Evolutionary conservation across 2,888 invertebrate genomes (phyloP), one percentile per base, ranked within the genome.

Genomic region (Nemotelus nigrinus): DNA sequence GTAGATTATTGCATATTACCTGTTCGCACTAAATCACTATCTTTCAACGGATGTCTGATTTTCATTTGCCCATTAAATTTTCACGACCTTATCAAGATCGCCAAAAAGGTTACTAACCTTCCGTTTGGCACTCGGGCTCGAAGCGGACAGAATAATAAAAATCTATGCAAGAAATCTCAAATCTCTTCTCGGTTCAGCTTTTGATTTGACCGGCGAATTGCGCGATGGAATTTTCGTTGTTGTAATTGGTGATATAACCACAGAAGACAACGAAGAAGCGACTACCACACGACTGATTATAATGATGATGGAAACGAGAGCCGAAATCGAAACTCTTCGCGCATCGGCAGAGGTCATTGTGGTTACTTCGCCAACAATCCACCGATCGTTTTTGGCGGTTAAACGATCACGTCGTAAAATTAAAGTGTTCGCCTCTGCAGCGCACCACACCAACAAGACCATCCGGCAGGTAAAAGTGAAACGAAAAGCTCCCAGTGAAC

Each of bases 391-490:
- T 53, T 60, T 74, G 60, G 60, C 74, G 74, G 63, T 63, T 74
- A 63, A 63, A 43, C 47, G 45, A 25, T 72, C 25, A 25, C 25
- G 25, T 25, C 25, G 25, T 25, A 25, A 25, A 25, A 25, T 25
- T 25, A 25, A 25, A 25, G 25, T 25, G 25, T 25, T 25, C 25
- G 25, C 25, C 25, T 25, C 25, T 25, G 25, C 25, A 25, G 25
- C 50, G 50, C 41, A 63, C 8, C 25, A 10, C 50, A 10, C n/a
- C 72, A 60, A 72, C 25, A 25, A 25, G 25, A 25, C 25, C 25
- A 25, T 25, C 25, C 25, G 25, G 25, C 70, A 65, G 78, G 71
- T 78, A 78, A 78, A 78, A 78, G 78, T 78, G 78, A 78, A 78
- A 76, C 78, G 78, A 75, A 76, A 78, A 76, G 76, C 76, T 67